Percentiles rank a stretch among this genome's conserved stretches.
These are phyloP conservation scores for Apogon hyalosoma DNA, from an alignment of 2,797 vertebrate species.

Conservation along the genomic window DNA sequence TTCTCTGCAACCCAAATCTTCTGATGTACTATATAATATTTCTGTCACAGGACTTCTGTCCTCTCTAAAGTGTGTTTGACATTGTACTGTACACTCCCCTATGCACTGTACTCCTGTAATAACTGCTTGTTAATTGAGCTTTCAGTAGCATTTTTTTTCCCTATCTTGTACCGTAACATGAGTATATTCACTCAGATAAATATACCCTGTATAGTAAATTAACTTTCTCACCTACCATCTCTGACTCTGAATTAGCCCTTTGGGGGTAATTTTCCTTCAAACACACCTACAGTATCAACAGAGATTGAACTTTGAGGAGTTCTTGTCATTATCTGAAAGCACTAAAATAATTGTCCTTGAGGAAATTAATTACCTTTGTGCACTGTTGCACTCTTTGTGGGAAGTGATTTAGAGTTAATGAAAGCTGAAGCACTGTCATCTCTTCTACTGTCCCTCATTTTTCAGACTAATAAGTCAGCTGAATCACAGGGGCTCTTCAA, in stretches of 20 bases:
- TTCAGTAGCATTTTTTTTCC: neutral
- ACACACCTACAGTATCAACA: constrained; percentile 53
- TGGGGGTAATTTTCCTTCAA: constrained; percentile 57
- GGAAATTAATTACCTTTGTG: constrained; percentile 86
- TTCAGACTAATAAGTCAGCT: constrained; percentile 70
- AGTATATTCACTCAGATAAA: constrained; percentile 17
- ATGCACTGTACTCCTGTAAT: neutral
- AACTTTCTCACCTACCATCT: constrained; percentile 30
- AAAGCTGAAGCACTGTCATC: constrained; percentile 77
- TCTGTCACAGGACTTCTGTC: neutral
- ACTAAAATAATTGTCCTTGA: constrained; percentile 86
- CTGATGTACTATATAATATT: neutral
- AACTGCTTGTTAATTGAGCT: neutral
- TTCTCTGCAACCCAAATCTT: neutral
- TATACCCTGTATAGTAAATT: constrained; percentile 27
- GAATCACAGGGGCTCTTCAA: constrained; percentile 37
- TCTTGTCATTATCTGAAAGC: constrained; percentile 78
- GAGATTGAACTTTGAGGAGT: constrained; percentile 69
- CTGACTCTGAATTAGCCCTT: constrained; percentile 24
- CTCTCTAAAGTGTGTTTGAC: neutral
- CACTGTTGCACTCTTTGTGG: constrained; percentile 70
- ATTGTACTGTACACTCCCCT: neutral
- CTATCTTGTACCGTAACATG: constrained; percentile 1
- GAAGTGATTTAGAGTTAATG: constrained; percentile 80
- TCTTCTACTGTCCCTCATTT: constrained; percentile 72